Evolutionary conservation across 1,140 invertebrate species (phyloP).

Genomic region (Zaprionus ornatus): DNA sequence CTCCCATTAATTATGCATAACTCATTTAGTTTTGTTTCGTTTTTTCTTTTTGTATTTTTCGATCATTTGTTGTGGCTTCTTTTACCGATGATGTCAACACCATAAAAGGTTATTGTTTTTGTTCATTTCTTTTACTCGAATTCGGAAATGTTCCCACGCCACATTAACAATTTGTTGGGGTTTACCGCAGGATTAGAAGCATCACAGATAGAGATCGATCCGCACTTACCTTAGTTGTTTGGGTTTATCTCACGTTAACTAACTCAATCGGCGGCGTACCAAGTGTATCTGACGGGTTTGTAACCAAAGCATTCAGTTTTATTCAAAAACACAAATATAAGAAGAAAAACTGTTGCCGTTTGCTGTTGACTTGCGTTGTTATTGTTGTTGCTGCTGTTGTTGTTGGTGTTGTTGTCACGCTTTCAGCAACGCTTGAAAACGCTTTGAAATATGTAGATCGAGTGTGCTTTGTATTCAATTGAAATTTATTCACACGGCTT

Average conservation of each 20-base stretch:
- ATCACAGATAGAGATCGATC: neutral
- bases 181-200: neutral
- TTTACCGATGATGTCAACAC: constrained; percentile 45
- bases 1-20: constrained; percentile 46
- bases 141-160: constrained; percentile 20
- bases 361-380: neutral
- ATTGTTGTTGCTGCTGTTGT: neutral
- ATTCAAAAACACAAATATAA: constrained; percentile 36
- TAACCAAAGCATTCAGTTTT: constrained; percentile 58
- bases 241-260: neutral
- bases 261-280: constrained; percentile 22
- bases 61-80: constrained; percentile 14
- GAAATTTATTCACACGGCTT: constrained; percentile 18
- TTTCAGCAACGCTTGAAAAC: constrained; percentile 27
- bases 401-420: constrained; percentile 35
- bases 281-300: constrained; percentile 66
- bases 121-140: neutral
- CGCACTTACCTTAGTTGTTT: neutral
- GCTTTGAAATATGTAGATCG: constrained; percentile 18
- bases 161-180: neutral
- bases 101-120: neutral
- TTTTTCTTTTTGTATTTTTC: neutral
- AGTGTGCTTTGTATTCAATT: constrained; percentile 27
- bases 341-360: constrained; percentile 49
- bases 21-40: constrained; percentile 21